These are phyloP conservation scores for Bombus breviceps DNA, from an alignment of 1,140 invertebrate genomes.

Conservation along the genomic window DNA sequence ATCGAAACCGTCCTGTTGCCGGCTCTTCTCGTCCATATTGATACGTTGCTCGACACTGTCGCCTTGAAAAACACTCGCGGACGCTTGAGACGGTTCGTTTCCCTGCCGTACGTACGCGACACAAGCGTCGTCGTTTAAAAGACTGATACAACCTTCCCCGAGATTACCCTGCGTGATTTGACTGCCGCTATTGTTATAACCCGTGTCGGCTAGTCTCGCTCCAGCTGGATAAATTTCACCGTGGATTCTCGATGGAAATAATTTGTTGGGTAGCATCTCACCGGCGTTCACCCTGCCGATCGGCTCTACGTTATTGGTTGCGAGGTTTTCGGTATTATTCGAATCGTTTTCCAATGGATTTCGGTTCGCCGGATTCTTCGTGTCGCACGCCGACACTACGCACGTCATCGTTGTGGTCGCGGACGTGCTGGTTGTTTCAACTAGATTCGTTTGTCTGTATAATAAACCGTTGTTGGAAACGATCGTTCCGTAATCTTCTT, in stretches of 20 bases:
- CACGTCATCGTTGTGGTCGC: conserved; percentile 50
- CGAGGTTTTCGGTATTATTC: not conserved
- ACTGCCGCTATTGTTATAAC: conserved; percentile 29
- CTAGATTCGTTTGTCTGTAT: conserved; percentile 55
- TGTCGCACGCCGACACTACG: conserved; percentile 42
- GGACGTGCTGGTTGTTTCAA: conserved; percentile 40
- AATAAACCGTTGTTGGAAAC: conserved; percentile 38
- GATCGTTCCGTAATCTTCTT: conserved; percentile 54
- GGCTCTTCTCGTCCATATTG: conserved; percentile 59
- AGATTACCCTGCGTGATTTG: conserved; percentile 45
- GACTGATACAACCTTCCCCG: conserved; percentile 45
- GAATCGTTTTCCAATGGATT: conserved; percentile 27
- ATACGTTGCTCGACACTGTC: conserved; percentile 51
- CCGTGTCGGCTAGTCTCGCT: conserved; percentile 13
- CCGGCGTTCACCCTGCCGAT: conserved; percentile 39
- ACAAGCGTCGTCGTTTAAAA: conserved; percentile 55
- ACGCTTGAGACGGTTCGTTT: conserved; percentile 48
- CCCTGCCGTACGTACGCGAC: conserved; percentile 50
- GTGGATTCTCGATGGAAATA: conserved; percentile 56
- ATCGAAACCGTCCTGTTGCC: conserved; percentile 63
- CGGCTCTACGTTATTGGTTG: conserved; percentile 20
- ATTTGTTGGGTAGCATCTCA: conserved; percentile 47
- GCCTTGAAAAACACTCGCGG: conserved; percentile 46
- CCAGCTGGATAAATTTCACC: conserved; percentile 39
- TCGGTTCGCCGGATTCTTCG: conserved; percentile 23